Conservation (phyloP, 2,113 vertebrate species). For the Crotalus tigris region DNA sequence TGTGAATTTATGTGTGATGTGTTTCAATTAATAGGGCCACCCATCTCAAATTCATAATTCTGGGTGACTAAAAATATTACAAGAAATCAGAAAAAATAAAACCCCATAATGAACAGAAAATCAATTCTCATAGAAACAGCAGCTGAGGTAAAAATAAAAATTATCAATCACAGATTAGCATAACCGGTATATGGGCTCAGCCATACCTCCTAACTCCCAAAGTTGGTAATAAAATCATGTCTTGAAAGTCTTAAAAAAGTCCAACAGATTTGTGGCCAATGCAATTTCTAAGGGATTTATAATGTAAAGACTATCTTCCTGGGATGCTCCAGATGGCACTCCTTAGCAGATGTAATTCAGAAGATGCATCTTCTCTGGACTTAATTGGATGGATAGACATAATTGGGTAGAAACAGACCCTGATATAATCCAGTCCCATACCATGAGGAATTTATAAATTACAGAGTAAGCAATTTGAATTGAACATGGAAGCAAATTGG, state of each 20-base stretch:
- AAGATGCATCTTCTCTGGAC: background rate
- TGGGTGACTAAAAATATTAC: background rate
- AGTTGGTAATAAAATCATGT: background rate
- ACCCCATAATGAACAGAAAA: background rate
- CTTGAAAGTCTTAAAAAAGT: background rate
- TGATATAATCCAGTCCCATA: background rate
- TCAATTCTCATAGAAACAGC: background rate
- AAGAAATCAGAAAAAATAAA: background rate
- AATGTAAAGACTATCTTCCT: background rate
- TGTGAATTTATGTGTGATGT: background rate
- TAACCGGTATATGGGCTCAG: background rate
- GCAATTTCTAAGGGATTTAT: background rate
- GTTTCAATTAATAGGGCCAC: background rate
- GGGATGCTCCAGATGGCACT: background rate
- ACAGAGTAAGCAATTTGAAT: background rate
- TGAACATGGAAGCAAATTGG: background rate
- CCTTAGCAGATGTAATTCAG: background rate
- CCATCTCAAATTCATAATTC: background rate
- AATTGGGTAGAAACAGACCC: background rate
- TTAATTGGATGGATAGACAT: background rate
- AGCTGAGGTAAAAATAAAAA: background rate
- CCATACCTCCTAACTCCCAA: background rate
- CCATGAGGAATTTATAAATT: background rate
- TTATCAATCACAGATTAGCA: background rate
- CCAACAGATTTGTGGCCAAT: background rate